Evolutionary conservation across 2,113 vertebrate species (phyloP), one percentile per base, ranked within the genome.

Genomic region (Barbus barbus): DNA sequence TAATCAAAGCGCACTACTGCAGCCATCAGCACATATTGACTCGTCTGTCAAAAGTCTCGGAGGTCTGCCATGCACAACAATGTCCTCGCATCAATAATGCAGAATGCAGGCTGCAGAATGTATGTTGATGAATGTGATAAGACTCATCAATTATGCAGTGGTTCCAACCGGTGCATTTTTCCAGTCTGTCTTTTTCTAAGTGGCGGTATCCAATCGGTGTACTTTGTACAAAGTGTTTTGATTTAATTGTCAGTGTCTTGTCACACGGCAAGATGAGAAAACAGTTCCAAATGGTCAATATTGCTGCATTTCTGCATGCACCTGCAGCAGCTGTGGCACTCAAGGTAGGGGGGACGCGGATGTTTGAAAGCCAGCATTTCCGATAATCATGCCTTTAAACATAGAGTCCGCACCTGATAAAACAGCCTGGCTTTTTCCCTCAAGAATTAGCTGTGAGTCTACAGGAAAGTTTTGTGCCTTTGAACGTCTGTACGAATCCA

Each of bases 21-120:
- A 11, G 24, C 22, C 26, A 69, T 69, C 46, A 36, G 44, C n/a
- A 16, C 31, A 38, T 82, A 82, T 71, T 82, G 80, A 82, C 46
- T 69, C 46, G 13, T 82, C 80, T 56, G 80, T 82, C 65, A 82
- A 53, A 71, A 71, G 80, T 72, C 80, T 72, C 28, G 14, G 46
- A 56, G 63, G 80, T 71, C 63, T 71, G 65, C 65, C 80, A 82
- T 38, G 80, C 80, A 82, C 28, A 82, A 51, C 65, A 69, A 69
- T 26, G 63, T 46, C 44, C 22, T 65, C 20, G 12, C 44, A 82
- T 82, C 63, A 82, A 82, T 71, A 82, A 82, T 82, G 44, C 80
- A 82, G 28, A 69, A 56, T 26, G 44, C 79, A 53, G 48, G 60
- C 78, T 67, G 31, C 44, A 53, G 63, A 48, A 82, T 56, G 22